Conservation (phyloP, 2,888 invertebrate species). For the Stenurella melanura region DNA sequence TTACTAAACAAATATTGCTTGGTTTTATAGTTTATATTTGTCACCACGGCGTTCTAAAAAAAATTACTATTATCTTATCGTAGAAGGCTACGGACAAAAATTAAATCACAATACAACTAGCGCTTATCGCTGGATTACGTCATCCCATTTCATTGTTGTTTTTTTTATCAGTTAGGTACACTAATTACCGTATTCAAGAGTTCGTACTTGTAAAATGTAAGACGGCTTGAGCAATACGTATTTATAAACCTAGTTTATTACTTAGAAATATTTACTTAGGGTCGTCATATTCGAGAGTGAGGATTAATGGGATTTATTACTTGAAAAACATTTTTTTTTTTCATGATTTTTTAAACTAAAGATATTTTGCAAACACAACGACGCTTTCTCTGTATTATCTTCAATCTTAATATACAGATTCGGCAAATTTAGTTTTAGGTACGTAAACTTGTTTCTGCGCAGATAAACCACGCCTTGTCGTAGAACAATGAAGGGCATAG, state of each 20-base stretch:
- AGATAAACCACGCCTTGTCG: no score
- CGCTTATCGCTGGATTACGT: constrained; percentile 5
- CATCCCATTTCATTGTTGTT: background rate
- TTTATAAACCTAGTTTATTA: background rate
- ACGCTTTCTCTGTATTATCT: no score
- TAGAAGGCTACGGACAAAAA: background rate
- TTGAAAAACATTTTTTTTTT: no score
- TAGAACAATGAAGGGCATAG: no score
- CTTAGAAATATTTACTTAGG: background rate
- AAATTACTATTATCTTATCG: constrained; percentile 16
- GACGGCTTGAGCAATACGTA: background rate
- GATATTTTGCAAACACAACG: no score
- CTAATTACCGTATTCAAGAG: constrained; percentile 11
- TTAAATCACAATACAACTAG: constrained; percentile 1
- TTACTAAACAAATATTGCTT: background rate
- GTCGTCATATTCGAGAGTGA: no score
- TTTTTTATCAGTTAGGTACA: constrained; percentile 11
- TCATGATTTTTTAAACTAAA: no score
- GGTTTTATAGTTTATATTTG: background rate
- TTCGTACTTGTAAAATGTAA: background rate
- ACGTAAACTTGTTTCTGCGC: no score
- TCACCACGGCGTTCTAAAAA: background rate
- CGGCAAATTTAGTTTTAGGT: no score
- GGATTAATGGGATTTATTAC: no score
- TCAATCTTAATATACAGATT: no score